Base-by-base conservation (phyloP, 1,140 invertebrate species). In the Periplaneta americana region DNA sequence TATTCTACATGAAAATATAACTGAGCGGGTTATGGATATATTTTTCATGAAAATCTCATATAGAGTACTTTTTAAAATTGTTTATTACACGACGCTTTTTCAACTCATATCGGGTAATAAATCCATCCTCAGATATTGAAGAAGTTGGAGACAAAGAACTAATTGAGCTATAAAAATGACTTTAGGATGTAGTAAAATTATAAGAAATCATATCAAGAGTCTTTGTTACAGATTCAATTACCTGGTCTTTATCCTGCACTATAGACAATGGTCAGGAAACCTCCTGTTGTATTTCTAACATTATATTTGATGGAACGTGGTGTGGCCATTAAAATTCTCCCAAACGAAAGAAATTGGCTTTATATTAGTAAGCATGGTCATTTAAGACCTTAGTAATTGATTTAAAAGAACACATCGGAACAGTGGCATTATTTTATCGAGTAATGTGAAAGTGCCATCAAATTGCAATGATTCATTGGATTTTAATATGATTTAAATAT, bases 181-280 rank as follows among this genome's bases (percentile, higher is more conserved):
- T n/a, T n/a, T n/a, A n/a, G n/a, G n/a, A n/a, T 33, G 74, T 18
- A 75, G 34, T n/a, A 15, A 75, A 75, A 75, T 15, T n/a, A 18
- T 34, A 75, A 75, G 39, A 48, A 48, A 48, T 48, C 39, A 17
- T 48, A 15, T 2, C 39, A 8, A 48, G 22, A 48, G 39, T 75
- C 17, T n/a, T 18, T 10, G 74, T 75, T 75, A 75, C 74, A 75
- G 31, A 75, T 18, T 15, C 13, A 75, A 75, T n/a, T 75, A n/a
- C 4, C 74, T 75, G 74, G n/a, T 75, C 22, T 15, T n/a, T 75
- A 28, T 34, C 74, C 74, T 75, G 74, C 74, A 75, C 74, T 75
- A 75, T 75, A 28, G 74, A 75, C 74, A 75, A 28, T 75, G 34
- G 74, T 75, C n/a, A 75, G 28, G 74, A 75, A 75, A 17, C 74